Evolutionary conservation across 2,888 invertebrate species (phyloP), one percentile per base, ranked within the genome.

Genomic region (Leptopilina drosophilae): DNA sequence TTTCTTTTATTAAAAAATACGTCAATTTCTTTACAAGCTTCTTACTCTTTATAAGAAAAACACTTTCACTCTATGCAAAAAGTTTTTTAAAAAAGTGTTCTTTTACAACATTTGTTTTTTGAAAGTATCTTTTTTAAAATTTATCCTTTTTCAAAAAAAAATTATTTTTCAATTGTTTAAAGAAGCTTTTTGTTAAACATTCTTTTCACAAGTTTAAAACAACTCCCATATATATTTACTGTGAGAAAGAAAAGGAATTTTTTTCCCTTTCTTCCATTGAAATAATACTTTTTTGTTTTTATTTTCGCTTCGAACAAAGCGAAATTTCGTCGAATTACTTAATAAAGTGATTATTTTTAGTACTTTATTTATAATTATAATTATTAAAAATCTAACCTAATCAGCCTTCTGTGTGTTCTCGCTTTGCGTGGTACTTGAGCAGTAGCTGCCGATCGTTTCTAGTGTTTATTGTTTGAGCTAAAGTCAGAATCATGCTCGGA

Each of bases 351-450:
- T 62, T 73, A 73, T 59, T 53, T 9, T 33, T 56, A 73, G 33
- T 33, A 33, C 20, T 20, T 33, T 33, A 26, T 26, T 26, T 26
- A 26, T 26, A 33, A 33, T 33, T 33, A 33, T 33, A 33, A 33
- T 33, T 33, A 33, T 33, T 33, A 33, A 33, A 73, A 73, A 42
- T 56, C 56, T 73, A 91, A 89, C 88, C 91, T 91, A 91, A 87
- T 91, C 91, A 91, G 91, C 91, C 91, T 91, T 91, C 89, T 89
- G 89, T 89, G 86, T 89, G 89, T 91, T 90, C 89, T 89, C 89
- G 90, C 88, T 89, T 89, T 87, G 89, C 89, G 87, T 90, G 90
- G 89, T 91, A 91, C 88, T 90, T 91, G 88, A 91, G 89, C 90
- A 91, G 89, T 86, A 91, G 89, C 89, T 90, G 90, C 88, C 88